Percentiles rank a stretch among this genome's conserved stretches.
Evolutionary conservation across 2,113 vertebrate species (phyloP).

Genomic region (Lycocorax pyrrhopterus): DNA sequence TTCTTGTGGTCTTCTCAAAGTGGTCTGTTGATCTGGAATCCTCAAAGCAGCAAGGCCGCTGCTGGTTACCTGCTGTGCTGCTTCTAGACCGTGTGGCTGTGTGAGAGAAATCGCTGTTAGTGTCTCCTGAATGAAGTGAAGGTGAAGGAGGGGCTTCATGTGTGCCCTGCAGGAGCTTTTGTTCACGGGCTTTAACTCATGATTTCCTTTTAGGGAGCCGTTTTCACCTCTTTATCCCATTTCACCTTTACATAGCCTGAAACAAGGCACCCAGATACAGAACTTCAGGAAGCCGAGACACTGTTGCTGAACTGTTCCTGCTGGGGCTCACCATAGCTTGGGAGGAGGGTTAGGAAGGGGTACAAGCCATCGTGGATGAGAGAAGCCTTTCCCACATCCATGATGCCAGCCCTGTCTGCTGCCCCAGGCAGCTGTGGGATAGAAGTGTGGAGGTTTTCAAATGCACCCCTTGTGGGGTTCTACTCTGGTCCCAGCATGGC

Average conservation of each 20-base stretch:
- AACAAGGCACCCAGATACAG: background rate
- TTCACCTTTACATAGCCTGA: background rate
- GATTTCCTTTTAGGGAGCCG: background rate
- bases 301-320: background rate
- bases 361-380: background rate
- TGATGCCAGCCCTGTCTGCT: background rate
- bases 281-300: background rate
- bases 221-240: background rate
- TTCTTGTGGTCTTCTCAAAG: background rate
- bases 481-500: background rate
- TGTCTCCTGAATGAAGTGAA: background rate
- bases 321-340: background rate
- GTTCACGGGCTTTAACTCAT: background rate
- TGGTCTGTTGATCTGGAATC: background rate
- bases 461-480: background rate
- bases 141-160: background rate
- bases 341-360: background rate
- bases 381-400: background rate
- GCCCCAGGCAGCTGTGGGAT: background rate
- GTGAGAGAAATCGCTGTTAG: background rate
- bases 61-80: background rate
- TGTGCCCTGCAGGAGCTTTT: background rate
- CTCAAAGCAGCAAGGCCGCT: background rate
- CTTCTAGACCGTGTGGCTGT: fast-evolving
- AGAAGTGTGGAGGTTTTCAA: background rate